Evolutionary conservation across 2,888 invertebrate genomes (phyloP).

Genomic region (Drosophila kokeensis): DNA sequence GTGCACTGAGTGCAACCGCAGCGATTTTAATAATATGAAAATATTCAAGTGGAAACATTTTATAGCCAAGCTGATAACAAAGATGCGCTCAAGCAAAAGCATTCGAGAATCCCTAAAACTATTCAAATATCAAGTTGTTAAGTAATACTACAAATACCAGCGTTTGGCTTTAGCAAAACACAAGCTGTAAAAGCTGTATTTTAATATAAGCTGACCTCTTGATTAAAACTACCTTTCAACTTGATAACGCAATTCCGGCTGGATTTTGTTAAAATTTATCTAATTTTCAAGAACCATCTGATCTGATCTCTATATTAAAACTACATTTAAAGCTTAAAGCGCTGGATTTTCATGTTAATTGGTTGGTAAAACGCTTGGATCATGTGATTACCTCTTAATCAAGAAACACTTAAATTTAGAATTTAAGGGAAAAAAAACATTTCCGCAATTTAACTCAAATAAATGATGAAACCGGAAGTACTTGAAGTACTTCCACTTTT

Average conservation of each 20-base stretch:
- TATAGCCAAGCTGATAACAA: slow-evolving; percentile 57
- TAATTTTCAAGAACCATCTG: too few relatives aligned
- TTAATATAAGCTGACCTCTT: too few relatives aligned
- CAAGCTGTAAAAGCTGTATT: neutral
- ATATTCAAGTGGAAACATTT: slow-evolving; percentile 65
- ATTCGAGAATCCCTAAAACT: slow-evolving; percentile 23
- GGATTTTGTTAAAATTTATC: too few relatives aligned
- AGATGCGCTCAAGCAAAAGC: slow-evolving; percentile 42
- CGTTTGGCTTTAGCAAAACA: neutral
- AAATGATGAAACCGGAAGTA: slow-evolving; percentile 40
- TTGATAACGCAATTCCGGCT: too few relatives aligned
- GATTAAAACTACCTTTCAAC: too few relatives aligned
- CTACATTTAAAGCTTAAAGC: too few relatives aligned
- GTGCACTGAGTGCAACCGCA: slow-evolving; percentile 19
- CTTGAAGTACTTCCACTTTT: slow-evolving; percentile 17
- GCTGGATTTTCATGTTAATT: too few relatives aligned
- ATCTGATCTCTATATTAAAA: too few relatives aligned
- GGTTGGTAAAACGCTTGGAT: neutral
- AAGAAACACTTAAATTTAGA: too few relatives aligned
- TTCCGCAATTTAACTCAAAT: neutral
- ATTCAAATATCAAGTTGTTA: neutral
- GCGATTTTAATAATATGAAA: slow-evolving; percentile 61
- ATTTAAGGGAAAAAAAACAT: neutral
- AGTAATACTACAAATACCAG: neutral
- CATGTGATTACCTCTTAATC: neutral